Evolutionary conservation across 2,888 invertebrate species (phyloP).

Genomic region (Galerucella calmariensis): DNA sequence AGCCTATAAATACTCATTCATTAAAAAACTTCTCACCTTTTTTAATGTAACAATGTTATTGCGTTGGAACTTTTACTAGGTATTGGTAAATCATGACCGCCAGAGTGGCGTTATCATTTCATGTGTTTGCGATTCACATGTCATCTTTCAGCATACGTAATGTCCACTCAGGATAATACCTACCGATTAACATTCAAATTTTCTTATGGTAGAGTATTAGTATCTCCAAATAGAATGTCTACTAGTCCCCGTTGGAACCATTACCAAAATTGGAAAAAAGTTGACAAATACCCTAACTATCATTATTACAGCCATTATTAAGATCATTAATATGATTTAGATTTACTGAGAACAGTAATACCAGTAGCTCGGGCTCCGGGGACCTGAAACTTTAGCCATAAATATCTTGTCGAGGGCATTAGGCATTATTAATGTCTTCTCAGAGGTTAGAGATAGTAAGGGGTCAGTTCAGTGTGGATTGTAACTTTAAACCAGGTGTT

Average conservation of each 20-base stretch:
- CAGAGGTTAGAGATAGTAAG: conserved; percentile 35
- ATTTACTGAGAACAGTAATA: conserved; percentile 39
- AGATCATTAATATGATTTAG: conserved; percentile 43
- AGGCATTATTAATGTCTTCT: conserved; percentile 41
- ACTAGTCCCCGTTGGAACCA: neutral
- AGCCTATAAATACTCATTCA: too few species aligned
- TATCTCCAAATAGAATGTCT: too few species aligned
- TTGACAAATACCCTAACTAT: conserved; percentile 27
- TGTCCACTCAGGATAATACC: too few species aligned
- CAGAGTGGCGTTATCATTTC: too few species aligned
- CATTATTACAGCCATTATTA: conserved; percentile 36
- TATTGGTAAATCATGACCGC: too few species aligned
- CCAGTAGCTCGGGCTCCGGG: conserved; percentile 33
- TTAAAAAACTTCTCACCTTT: too few species aligned
- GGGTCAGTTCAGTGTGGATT: conserved; percentile 37
- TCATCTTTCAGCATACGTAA: too few species aligned
- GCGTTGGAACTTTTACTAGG: too few species aligned
- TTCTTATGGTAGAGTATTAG: too few species aligned
- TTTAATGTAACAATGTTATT: too few species aligned
- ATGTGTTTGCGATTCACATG: too few species aligned
- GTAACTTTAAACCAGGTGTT: conserved; percentile 38
- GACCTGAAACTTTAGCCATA: conserved; percentile 41
- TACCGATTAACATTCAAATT: too few species aligned
- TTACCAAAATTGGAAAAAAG: neutral
- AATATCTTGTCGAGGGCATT: conserved; percentile 35